Evolutionary conservation across 2,797 vertebrate species (phyloP).

Genomic region (Coregonus sp.): DNA sequence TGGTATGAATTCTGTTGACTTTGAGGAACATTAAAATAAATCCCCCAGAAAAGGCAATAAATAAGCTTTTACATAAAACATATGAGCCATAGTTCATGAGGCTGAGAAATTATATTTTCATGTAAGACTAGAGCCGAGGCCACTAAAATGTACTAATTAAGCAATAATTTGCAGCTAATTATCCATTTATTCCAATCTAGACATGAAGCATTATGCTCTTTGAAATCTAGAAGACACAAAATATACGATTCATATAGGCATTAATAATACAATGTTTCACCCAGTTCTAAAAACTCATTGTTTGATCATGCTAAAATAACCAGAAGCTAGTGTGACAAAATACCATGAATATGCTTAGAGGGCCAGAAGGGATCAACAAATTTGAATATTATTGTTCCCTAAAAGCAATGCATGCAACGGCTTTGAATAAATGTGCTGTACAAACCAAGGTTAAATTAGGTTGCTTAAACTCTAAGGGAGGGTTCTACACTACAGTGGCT

Average conservation of each 20-base stretch:
- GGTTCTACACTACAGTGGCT: no score
- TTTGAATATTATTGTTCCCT: slow-evolving; percentile 62
- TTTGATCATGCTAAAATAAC: slow-evolving; percentile 65
- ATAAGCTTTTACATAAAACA: not conserved
- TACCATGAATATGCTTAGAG: slow-evolving; percentile 71
- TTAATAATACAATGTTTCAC: slow-evolving; percentile 55
- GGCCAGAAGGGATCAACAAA: slow-evolving; percentile 61
- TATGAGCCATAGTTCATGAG: not conserved
- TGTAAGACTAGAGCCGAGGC: not conserved
- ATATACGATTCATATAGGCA: slow-evolving; percentile 13
- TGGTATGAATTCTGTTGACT: slow-evolving; percentile 53
- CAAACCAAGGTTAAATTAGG: slow-evolving; percentile 54
- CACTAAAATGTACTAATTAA: slow-evolving; percentile 24
- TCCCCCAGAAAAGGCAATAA: not conserved
- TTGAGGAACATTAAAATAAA: slow-evolving; percentile 12
- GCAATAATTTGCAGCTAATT: slow-evolving; percentile 35
- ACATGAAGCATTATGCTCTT: slow-evolving; percentile 8
- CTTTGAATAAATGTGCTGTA: slow-evolving; percentile 52
- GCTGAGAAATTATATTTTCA: not conserved
- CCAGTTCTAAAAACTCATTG: slow-evolving; percentile 57
- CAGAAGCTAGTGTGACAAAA: slow-evolving; percentile 64
- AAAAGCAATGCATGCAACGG: slow-evolving; percentile 61
- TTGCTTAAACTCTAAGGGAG: slow-evolving; percentile 5
- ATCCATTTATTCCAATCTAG: slow-evolving; percentile 28
- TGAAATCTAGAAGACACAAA: not conserved